phyloP scores from a whole-genome alignment of 53 echinoderm and acorn worm species.

The Echinometra lucunter region DNA sequence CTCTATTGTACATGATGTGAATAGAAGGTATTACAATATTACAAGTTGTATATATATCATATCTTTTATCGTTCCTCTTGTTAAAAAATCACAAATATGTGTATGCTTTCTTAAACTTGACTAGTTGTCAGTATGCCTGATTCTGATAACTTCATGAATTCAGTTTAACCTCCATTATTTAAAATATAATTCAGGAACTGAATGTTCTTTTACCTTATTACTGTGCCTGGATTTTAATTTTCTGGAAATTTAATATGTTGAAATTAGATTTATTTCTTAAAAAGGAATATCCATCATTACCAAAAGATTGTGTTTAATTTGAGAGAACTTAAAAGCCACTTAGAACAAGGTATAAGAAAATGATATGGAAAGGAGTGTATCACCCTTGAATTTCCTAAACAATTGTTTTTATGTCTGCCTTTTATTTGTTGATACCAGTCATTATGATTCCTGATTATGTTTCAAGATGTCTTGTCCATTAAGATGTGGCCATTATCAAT shows the following conservation, averaged over 20 bases:
- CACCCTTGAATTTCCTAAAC: neutral
- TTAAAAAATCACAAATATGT: neutral
- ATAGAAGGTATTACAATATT: slow-evolving; percentile 25
- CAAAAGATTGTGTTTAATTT: neutral
- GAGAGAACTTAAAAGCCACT: neutral
- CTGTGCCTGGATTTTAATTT: neutral
- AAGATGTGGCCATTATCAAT: slow-evolving; percentile 68
- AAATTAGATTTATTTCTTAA: neutral
- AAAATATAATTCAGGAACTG: neutral
- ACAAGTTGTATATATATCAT: slow-evolving; percentile 14
- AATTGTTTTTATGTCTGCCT: neutral
- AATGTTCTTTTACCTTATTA: neutral
- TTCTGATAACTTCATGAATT: neutral
- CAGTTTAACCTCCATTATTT: neutral
- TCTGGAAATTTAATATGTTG: neutral
- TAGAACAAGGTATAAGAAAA: neutral
- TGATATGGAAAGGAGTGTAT: neutral
- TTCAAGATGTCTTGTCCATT: slow-evolving; percentile 58
- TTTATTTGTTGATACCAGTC: neutral
- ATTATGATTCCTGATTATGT: slow-evolving; percentile 40
- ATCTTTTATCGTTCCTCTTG: neutral
- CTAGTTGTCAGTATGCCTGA: neutral
- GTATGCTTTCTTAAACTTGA: neutral
- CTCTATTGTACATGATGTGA: slow-evolving; percentile 15
- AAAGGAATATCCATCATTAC: too few species aligned